These are phyloP conservation scores for Astreopora myriophthalma DNA, from an alignment of 64 coral and sea anemone species.

Conservation along the genomic window DNA sequence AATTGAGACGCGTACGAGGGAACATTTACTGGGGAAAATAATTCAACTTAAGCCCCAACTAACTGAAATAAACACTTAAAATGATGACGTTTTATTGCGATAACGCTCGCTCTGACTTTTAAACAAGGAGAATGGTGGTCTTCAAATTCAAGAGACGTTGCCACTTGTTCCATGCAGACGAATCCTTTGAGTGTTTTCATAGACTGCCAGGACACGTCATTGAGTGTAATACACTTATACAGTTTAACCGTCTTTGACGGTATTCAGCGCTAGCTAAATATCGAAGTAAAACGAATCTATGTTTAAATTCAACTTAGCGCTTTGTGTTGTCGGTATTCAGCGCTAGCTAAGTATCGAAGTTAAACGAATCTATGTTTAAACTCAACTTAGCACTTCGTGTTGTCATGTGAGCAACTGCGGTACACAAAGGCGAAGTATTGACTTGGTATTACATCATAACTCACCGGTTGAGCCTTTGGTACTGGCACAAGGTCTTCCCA, in stretches of 20 bases:
- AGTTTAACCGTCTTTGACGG: no score
- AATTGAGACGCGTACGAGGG: no score
- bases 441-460: no score
- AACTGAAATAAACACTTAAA: slow-evolving; percentile 13
- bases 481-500: slow-evolving; percentile 39
- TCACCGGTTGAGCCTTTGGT: slow-evolving; percentile 59
- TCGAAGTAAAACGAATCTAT: not conserved
- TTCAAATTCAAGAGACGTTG: no score
- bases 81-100: not conserved
- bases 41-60: not conserved
- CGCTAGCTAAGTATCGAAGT: no score
- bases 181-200: no score
- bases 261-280: no score
- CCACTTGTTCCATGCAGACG: no score
- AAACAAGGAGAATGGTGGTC: no score
- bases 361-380: not conserved
- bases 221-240: no score
- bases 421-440: slow-evolving; percentile 47
- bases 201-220: no score
- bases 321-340: slow-evolving; percentile 20
- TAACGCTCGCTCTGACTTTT: not conserved
- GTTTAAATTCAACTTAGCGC: not conserved
- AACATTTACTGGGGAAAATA: no score
- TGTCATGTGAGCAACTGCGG: slow-evolving; percentile 15
- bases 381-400: slow-evolving; percentile 1